Evolutionary conservation across 1,140 invertebrate genomes (phyloP), one percentile per base, ranked within the genome.

Genomic region (Zophobas atratus): DNA sequence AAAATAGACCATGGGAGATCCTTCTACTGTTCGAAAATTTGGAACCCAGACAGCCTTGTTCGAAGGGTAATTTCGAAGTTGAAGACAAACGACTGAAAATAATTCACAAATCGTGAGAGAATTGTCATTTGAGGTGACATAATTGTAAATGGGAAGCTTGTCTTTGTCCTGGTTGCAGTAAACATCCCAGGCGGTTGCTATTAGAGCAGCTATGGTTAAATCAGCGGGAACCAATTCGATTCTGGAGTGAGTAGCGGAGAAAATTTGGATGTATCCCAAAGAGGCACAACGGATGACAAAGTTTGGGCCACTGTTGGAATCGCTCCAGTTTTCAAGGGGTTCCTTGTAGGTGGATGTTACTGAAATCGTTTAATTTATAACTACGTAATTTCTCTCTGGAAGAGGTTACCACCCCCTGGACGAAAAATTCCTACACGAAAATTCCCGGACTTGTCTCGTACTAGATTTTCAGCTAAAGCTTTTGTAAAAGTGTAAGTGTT

Each of bases 251-350:
- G 75, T 92, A 87, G 78, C 93, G 93, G 57, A 92, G 77, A 97
- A 85, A 0, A 91, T 91, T 35, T 92, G 89, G 0, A 97, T 82
- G 6, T 97, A 87, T 41, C 95, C 96, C 70, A 93, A 89, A 32
- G 88, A 90, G 56, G 86, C 82, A 6, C 85, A 87, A 4, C 82
- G 82, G 32, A 41, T 49, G 2, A 84, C 82, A 1, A 93, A 96
- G 75, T 94, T 96, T 1, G 96, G 95, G 39, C 96, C 96, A 85
- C 98, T 98, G 84, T 96, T 90, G 83, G 97, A 98, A 85, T 98
- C 96, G 48, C 97, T 96, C 94, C 95, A 97, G 3, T 93, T 93
- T 48, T 87, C 84, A 0, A 92, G 83, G 0, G 92, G 92, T 81
- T 97, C 96, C 70, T 92, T 91, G 87, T 94, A 95, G 1, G 95